phyloP scores from a whole-genome alignment of 2,888 invertebrate genomes.

The Calameuta idolon region DNA sequence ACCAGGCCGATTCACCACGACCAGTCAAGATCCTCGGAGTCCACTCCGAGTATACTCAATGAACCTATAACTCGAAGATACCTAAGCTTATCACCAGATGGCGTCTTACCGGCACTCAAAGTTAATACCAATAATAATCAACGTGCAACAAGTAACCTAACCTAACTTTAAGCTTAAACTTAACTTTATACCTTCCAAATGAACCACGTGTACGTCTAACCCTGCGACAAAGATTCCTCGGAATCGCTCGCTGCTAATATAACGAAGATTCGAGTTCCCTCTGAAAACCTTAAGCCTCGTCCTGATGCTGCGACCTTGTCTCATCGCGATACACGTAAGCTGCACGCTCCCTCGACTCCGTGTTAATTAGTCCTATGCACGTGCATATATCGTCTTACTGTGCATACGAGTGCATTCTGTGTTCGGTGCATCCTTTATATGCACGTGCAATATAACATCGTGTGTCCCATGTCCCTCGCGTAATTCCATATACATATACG shows the following conservation, averaged over 20 bases:
- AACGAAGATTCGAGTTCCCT: neutral
- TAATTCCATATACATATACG: neutral
- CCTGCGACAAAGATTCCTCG: neutral
- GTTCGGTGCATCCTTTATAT: neutral
- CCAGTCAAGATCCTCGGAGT: neutral
- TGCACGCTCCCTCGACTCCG: neutral
- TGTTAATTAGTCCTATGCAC: neutral
- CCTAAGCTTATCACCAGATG: neutral
- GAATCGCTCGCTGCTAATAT: neutral
- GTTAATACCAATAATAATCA: neutral
- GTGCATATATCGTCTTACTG: neutral
- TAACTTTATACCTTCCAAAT: neutral
- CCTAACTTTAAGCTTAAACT: neutral
- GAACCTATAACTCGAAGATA: neutral
- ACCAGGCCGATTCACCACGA: neutral
- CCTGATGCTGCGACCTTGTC: neutral
- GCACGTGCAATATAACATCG: neutral
- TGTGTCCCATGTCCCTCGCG: neutral
- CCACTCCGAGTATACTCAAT: neutral
- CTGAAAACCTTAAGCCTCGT: neutral
- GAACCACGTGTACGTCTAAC: neutral
- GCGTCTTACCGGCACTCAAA: neutral
- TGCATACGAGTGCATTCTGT: neutral
- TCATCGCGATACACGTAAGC: neutral
- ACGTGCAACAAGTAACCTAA: neutral